A percentile compares a stretch with the other conserved stretches of the same genome.
These are phyloP conservation scores for Spheniscus mendiculus DNA, from an alignment of 2,113 vertebrate genomes.

Conservation along the genomic window DNA sequence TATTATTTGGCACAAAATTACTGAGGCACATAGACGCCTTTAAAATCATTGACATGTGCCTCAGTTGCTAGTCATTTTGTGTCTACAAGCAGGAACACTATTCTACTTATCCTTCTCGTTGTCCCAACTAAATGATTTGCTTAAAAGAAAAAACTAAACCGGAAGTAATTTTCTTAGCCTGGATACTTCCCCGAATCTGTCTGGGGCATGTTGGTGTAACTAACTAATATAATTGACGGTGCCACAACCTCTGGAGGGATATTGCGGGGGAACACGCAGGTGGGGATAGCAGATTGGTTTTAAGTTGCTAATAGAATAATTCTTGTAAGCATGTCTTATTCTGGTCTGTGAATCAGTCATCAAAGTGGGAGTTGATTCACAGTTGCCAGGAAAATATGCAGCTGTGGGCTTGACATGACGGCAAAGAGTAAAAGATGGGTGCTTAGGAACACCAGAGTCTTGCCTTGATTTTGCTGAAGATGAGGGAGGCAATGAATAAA, in stretches of 20 bases:
- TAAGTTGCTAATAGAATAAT: conserved; percentile 3
- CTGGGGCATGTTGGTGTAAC: neutral
- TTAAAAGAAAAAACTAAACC: neutral
- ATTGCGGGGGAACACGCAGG: neutral
- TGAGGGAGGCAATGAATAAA: neutral
- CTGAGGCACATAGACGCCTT: neutral
- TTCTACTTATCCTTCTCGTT: neutral
- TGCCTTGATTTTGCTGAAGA: neutral
- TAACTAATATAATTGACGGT: neutral
- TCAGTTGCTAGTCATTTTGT: neutral
- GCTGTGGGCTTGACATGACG: conserved; percentile 36
- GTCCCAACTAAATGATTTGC: neutral
- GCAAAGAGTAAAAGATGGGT: neutral
- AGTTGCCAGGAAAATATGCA: conserved; percentile 7
- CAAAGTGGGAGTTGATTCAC: conserved; percentile 6
- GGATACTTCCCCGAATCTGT: neutral
- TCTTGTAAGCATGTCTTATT: neutral
- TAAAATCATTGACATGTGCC: neutral
- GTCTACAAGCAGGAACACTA: accelerated
- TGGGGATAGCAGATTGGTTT: neutral
- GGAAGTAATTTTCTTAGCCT: neutral
- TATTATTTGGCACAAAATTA: neutral
- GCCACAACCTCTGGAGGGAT: neutral
- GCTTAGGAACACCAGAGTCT: neutral
- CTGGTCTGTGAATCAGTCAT: conserved; percentile 14